These are phyloP conservation scores for Latrodectus elegans DNA, from an alignment of 2,888 invertebrate species.

Conservation along the genomic window DNA sequence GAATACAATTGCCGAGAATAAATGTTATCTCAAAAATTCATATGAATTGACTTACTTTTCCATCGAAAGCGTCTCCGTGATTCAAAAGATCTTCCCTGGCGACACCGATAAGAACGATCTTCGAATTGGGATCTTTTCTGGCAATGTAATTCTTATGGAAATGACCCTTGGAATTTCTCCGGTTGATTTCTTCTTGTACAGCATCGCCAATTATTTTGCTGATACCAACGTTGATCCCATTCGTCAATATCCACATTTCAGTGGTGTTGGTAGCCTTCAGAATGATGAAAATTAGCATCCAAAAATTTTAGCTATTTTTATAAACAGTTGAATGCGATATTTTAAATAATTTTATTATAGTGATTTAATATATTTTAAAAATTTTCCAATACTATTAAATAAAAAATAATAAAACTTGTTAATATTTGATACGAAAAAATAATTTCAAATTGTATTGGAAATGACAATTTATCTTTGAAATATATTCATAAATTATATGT, in stretches of 20 bases:
- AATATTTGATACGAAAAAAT: too few species aligned
- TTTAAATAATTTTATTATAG: background rate
- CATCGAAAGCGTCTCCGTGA: constrained; percentile 70
- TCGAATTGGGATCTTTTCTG: constrained; percentile 41
- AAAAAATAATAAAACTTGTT: too few species aligned
- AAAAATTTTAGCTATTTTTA: background rate
- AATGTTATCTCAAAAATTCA: background rate
- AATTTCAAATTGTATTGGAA: too few species aligned
- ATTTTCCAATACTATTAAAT: too few species aligned
- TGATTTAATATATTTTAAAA: too few species aligned
- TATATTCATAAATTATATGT: too few species aligned
- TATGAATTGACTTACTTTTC: constrained; percentile 52
- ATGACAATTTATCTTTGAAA: too few species aligned
- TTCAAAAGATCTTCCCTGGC: constrained; percentile 70
- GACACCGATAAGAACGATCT: constrained; percentile 73
- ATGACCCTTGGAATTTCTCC: constrained; percentile 71
- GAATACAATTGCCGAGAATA: background rate
- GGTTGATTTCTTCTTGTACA: constrained; percentile 73
- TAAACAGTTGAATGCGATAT: background rate
- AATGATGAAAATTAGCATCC: background rate
- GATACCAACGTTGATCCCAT: constrained; percentile 74
- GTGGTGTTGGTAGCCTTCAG: constrained; percentile 74
- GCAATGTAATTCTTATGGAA: constrained; percentile 69
- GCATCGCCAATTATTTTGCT: constrained; percentile 75
- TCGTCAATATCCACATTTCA: constrained; percentile 74